Percentiles rank a stretch among this genome's conserved stretches.
These are phyloP conservation scores for Drosophila melanosoma DNA, from an alignment of 2,888 invertebrate species.

Conservation along the genomic window DNA sequence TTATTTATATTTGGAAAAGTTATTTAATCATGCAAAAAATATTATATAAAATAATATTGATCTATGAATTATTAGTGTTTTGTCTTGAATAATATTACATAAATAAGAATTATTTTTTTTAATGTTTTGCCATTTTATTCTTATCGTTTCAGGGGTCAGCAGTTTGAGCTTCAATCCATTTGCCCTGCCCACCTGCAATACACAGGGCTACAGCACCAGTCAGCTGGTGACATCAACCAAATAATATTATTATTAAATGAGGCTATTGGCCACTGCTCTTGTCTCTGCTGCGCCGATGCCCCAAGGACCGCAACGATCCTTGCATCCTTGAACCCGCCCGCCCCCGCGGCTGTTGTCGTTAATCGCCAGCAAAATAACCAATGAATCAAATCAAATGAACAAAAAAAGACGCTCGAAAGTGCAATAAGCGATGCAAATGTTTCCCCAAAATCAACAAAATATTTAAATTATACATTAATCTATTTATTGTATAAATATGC, in stretches of 20 bases:
- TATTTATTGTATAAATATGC: slow-evolving; percentile 48
- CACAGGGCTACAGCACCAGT: slow-evolving; percentile 92
- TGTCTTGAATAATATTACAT: not conserved
- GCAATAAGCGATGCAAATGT: slow-evolving; percentile 68
- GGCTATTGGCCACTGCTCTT: slow-evolving; percentile 46
- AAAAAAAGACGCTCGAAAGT: slow-evolving; percentile 70
- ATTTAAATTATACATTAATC: slow-evolving; percentile 31
- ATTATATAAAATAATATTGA: no score
- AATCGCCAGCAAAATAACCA: slow-evolving; percentile 25
- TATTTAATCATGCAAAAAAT: not conserved
- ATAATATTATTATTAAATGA: slow-evolving; percentile 86
- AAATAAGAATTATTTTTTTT: not conserved
- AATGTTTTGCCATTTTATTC: not conserved
- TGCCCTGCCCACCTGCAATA: slow-evolving; percentile 94
- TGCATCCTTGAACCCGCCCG: slow-evolving; percentile 21
- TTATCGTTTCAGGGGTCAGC: slow-evolving; percentile 87
- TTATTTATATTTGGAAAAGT: no score
- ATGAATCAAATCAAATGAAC: slow-evolving; percentile 36
- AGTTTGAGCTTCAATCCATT: slow-evolving; percentile 97
- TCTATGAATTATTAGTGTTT: not conserved
- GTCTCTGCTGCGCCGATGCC: slow-evolving; percentile 15
- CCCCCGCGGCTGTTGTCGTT: slow-evolving; percentile 7
- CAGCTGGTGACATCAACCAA: slow-evolving; percentile 92
- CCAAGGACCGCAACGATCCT: not conserved
- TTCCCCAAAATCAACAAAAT: slow-evolving; percentile 59